Evolutionary conservation across 37 sponge, comb jelly and placozoan genomes (phyloP).

Genomic region (Eunapius fragilis): DNA sequence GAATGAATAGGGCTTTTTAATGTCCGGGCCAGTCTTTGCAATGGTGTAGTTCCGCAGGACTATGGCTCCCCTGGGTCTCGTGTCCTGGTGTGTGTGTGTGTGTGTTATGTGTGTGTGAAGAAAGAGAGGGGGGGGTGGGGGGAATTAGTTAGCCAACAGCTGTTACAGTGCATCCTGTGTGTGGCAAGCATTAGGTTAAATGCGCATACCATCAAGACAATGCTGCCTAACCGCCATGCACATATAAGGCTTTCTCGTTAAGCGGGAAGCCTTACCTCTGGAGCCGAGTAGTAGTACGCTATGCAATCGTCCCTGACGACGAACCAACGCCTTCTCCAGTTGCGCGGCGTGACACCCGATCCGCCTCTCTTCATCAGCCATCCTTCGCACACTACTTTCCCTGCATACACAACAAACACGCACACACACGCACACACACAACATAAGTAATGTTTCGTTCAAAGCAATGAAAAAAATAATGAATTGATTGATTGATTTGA

Average conservation of each 20-base stretch:
- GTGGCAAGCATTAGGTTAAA: background rate
- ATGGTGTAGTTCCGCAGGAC: conserved; percentile 54
- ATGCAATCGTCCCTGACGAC: conserved; percentile 58
- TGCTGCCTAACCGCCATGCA: background rate
- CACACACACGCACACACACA: too few species aligned
- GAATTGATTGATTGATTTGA: too few species aligned
- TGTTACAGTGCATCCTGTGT: background rate
- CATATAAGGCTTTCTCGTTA: background rate
- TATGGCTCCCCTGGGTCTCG: conserved; percentile 45
- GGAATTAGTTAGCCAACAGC: background rate
- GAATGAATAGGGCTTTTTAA: conserved; percentile 31
- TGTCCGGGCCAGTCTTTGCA: conserved; percentile 34
- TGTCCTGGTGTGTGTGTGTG: conserved; percentile 31
- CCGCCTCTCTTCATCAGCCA: conserved; percentile 57
- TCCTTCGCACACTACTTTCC: conserved; percentile 36
- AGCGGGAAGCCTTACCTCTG: conserved; percentile 16
- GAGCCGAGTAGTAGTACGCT: conserved; percentile 50
- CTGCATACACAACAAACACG: background rate
- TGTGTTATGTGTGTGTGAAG: background rate
- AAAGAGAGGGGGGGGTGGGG: background rate
- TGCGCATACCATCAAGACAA: background rate
- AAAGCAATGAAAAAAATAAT: too few species aligned
- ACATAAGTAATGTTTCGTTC: too few species aligned
- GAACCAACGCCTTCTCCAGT: conserved; percentile 68
- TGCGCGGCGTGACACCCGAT: conserved; percentile 34